Evolutionary conservation across 2,797 vertebrate species (phyloP).

Genomic region (Peromyscus nudipes): DNA sequence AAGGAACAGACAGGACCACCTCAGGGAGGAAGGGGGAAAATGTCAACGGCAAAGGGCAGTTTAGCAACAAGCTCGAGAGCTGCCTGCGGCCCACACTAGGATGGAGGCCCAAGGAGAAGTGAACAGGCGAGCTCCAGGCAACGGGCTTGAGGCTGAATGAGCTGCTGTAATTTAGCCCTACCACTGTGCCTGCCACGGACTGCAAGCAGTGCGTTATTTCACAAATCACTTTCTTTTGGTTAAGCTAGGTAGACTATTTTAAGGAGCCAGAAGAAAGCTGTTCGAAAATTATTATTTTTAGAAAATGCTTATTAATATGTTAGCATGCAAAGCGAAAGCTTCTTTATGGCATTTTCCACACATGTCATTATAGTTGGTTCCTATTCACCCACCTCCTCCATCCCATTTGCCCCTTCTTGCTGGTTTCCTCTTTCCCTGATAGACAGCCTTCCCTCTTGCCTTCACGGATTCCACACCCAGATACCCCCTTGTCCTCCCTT

Average conservation of each 20-base stretch:
- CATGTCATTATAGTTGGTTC: not conserved
- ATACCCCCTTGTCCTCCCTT: not conserved
- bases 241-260: not conserved
- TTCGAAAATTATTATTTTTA: not conserved
- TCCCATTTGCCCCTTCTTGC: not conserved
- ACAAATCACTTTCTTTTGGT: conserved; percentile 29
- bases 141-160: not conserved
- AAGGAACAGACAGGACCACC: not conserved
- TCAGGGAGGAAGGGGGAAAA: not conserved
- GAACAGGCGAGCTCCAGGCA: not conserved
- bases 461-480: not conserved
- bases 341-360: not conserved
- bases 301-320: not conserved
- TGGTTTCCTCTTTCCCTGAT: not conserved
- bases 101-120: not conserved
- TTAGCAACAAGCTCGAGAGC: not conserved
- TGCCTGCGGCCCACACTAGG: not conserved
- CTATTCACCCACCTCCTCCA: not conserved
- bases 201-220: not conserved
- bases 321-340: not conserved
- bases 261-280: not conserved
- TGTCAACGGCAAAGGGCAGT: not conserved
- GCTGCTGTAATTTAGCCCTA: not conserved
- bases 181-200: not conserved
- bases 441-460: not conserved